Percentiles rank a stretch among this genome's conserved stretches.
Evolutionary conservation across 2,888 invertebrate species (phyloP).

Genomic region (Drosophila pullipes): DNA sequence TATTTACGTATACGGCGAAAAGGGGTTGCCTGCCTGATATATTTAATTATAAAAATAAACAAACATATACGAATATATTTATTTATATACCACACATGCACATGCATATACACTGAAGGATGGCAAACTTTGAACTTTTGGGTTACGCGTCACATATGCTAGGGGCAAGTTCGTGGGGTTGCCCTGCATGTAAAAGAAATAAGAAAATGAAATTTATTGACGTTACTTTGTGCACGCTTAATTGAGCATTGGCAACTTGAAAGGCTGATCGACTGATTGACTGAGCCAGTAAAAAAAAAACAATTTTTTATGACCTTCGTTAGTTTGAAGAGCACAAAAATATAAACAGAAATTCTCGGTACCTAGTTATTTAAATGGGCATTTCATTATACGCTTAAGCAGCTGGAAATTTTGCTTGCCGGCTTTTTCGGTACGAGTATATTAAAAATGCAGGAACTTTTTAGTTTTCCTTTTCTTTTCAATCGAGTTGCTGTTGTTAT

Average conservation of each 20-base stretch:
- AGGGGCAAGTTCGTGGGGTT: slow-evolving; percentile 43
- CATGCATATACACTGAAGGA: slow-evolving; percentile 20
- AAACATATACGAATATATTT: slow-evolving; percentile 22
- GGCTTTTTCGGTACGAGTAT: slow-evolving; percentile 22
- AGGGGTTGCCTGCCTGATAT: slow-evolving; percentile 67
- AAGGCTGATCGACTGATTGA: slow-evolving; percentile 71
- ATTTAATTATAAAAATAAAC: slow-evolving; percentile 79
- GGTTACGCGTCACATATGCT: slow-evolving; percentile 64
- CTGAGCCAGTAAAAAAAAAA: slow-evolving; percentile 52
- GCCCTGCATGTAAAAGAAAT: slow-evolving; percentile 14
- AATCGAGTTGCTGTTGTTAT: not conserved
- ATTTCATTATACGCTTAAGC: slow-evolving; percentile 70
- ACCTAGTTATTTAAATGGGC: slow-evolving; percentile 69
- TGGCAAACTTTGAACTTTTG: slow-evolving; percentile 68
- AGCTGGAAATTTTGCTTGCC: slow-evolving; percentile 67
- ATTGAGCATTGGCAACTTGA: slow-evolving; percentile 78
- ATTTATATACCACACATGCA: slow-evolving; percentile 21
- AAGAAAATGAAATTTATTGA: slow-evolving; percentile 71
- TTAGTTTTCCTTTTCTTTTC: slow-evolving; percentile 41
- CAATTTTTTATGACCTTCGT: slow-evolving; percentile 63
- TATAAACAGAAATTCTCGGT: slow-evolving; percentile 24
- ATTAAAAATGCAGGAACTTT: slow-evolving; percentile 67
- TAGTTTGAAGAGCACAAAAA: slow-evolving; percentile 24
- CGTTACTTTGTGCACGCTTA: slow-evolving; percentile 70
- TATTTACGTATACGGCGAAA: slow-evolving; percentile 50